Base-by-base conservation (phyloP, 2,888 invertebrate genomes). In the Agonopterix arenella region DNA sequence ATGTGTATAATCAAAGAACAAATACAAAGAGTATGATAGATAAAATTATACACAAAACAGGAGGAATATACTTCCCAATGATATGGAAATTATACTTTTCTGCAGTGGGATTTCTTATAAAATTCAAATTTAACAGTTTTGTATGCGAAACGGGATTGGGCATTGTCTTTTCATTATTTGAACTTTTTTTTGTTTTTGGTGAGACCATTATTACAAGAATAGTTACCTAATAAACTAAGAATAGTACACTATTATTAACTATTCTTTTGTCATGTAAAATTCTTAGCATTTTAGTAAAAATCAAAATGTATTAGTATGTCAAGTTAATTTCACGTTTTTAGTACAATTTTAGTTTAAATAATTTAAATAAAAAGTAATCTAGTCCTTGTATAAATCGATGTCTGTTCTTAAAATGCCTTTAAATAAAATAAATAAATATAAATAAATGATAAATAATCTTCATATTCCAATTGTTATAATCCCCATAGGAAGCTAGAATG, bases 361-460 rank as follows among this genome's bases (percentile, higher is more conserved):
- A n/a, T 40, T 10, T n/a, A n/a, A 40, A 40, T 40, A 40, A 40
- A 18, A 40, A 40, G 40, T n/a, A 40, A 40, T 58, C 55, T 58
- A 60, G 56, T 58, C 58, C 42, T 28, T 52, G 43, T 40, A 47
- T 40, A 47, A 40, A 43, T 55, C 51, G 51, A 50, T 50, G 53
- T 56, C 48, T 53, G 56, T 58, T 53, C 54, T n/a, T 57, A 55
- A 52, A 51, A 52, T 53, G 56, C 61, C 59, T 59, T 61, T 58
- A 53, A 46, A 52, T 50, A 46, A 52, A 49, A 53, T 51, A 48
- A 40, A 28, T 28, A 28, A 28, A 28, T 28, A 38, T 38, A 38
- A 4, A 40, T n/a, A 9, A 9, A 40, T 10, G 4, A n/a, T 40
- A 40, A 36, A 49, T 47, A 51, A 41, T 38, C 49, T 49, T 48